phyloP scores from a whole-genome alignment of 92 coral and sea anemone species.

The Phymanthus crucifer region DNA sequence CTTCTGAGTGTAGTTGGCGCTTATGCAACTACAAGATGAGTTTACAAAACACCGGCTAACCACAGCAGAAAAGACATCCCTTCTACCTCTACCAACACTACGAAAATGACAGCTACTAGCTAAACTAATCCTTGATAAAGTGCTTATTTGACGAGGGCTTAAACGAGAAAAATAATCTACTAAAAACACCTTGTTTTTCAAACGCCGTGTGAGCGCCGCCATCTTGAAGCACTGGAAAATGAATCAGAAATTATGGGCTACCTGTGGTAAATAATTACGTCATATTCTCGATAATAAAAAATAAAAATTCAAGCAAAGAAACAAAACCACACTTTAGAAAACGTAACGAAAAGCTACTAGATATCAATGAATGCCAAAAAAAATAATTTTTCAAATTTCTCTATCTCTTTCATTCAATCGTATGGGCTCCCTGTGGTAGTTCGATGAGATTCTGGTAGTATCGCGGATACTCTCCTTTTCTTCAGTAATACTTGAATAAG shows the following conservation, averaged over 20 bases:
- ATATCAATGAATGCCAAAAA: too few species aligned
- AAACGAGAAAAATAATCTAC: slow-evolving; percentile 11
- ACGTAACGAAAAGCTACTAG: too few species aligned
- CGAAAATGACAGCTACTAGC: slow-evolving; percentile 9
- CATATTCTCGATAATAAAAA: not conserved
- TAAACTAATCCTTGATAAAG: slow-evolving; percentile 6
- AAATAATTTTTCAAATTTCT: not conserved
- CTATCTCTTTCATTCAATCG: not conserved
- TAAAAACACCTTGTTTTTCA: not conserved
- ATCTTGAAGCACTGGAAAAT: slow-evolving; percentile 20
- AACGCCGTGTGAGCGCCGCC: slow-evolving; percentile 29
- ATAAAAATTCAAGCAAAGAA: not conserved
- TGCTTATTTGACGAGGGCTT: not conserved
- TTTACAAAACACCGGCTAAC: slow-evolving; percentile 1
- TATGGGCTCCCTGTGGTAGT: slow-evolving; percentile 28
- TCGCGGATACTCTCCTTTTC: not conserved
- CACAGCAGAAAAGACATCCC: not conserved
- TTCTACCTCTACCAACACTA: not conserved
- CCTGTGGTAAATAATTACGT: slow-evolving; percentile 23
- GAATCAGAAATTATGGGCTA: not conserved
- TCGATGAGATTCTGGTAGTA: not conserved
- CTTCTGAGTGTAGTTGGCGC: slow-evolving; percentile 11
- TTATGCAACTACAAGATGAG: slow-evolving; percentile 35
- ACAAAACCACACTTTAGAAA: not conserved
- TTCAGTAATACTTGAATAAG: not conserved